A percentile compares a stretch with the other conserved stretches of the same genome.
Evolutionary conservation across 2,888 invertebrate genomes (phyloP).

Genomic region (Aporophyla lueneburgensis): DNA sequence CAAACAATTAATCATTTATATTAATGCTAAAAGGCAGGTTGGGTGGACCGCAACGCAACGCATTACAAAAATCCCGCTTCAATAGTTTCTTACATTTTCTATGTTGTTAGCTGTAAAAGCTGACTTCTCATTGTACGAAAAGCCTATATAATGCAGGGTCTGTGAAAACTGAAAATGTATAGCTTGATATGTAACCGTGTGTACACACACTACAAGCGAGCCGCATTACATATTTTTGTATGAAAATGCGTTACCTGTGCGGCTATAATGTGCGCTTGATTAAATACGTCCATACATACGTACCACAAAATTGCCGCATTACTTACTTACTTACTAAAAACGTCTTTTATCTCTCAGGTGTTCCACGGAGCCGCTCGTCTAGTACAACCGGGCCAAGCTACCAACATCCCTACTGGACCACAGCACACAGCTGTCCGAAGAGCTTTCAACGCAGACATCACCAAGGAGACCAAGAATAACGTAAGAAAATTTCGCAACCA

Average conservation of each 20-base stretch:
- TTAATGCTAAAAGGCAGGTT: not conserved
- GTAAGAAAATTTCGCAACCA: conserved; percentile 72
- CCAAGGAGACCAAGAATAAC: conserved; percentile 86
- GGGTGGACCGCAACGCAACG: not conserved
- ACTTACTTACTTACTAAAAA: not conserved
- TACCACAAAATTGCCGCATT: not conserved
- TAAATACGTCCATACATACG: not conserved
- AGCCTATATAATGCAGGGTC: no score
- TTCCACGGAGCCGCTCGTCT: conserved; percentile 92
- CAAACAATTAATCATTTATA: not conserved
- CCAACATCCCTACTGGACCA: conserved; percentile 77
- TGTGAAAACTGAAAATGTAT: no score
- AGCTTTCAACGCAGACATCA: conserved; percentile 86
- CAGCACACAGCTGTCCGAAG: conserved; percentile 85
- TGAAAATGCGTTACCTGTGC: not conserved
- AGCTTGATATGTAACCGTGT: no score
- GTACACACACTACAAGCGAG: no score
- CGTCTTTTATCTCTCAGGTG: conserved; percentile 78
- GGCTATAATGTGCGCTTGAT: not conserved
- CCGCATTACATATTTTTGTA: not conserved
- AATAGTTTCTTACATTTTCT: not conserved
- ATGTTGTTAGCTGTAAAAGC: no score
- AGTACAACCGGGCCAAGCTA: conserved; percentile 87
- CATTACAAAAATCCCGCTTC: not conserved
- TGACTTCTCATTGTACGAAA: no score